Evolutionary conservation across 2,113 vertebrate species (phyloP).

Genomic region (Caranx melampygus): DNA sequence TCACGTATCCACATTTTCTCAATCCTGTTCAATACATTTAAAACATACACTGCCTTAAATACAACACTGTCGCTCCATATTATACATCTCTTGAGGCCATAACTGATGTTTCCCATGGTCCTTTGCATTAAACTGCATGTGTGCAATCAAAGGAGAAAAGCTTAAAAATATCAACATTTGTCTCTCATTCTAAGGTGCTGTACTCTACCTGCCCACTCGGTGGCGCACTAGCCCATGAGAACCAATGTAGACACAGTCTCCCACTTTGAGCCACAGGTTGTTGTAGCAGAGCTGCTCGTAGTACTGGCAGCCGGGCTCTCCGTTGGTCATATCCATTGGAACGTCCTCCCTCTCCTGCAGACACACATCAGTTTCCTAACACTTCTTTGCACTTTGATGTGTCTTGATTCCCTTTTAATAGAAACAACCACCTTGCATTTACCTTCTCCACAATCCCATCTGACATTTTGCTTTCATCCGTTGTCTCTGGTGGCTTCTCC

Average conservation of each 20-base stretch:
- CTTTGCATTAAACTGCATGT: too few relatives aligned
- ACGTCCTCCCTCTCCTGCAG: conserved; percentile 95
- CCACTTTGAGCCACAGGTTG: conserved; percentile 95
- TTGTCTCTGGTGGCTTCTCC: conserved; percentile 87
- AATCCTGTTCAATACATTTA: conserved; percentile 69
- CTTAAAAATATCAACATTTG: background rate
- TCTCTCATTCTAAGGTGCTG: background rate
- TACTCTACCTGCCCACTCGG: conserved; percentile 92
- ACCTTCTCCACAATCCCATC: conserved; percentile 84
- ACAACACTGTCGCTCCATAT: background rate
- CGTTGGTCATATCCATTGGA: conserved; percentile 93
- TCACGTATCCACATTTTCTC: conserved; percentile 99
- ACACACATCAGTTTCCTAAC: conserved; percentile 11
- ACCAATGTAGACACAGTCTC: conserved; percentile 96
- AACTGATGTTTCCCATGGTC: background rate
- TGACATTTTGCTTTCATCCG: conserved; percentile 88
- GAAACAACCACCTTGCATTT: conserved; percentile 1
- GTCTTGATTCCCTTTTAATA: background rate
- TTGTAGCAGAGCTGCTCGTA: conserved; percentile 97
- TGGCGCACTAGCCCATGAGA: conserved; percentile 95
- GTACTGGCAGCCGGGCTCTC: conserved; percentile 96
- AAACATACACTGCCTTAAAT: background rate
- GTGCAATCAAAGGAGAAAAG: background rate
- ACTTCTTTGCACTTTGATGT: background rate
- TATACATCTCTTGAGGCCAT: background rate